Conservation (phyloP, 2,888 invertebrate genomes). For the Athalia rosae region DNA sequence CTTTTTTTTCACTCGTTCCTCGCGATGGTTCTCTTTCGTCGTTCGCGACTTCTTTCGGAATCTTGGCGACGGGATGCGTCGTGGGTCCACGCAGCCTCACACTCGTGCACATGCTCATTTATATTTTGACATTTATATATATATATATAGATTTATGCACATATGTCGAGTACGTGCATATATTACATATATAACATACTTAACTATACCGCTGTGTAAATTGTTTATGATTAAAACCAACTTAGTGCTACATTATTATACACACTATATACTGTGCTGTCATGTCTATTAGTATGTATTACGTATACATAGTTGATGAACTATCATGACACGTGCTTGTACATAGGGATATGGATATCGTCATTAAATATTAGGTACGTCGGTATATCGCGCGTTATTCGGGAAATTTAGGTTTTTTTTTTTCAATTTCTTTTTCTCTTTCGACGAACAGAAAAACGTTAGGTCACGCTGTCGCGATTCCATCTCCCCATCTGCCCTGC, state of each 20-base stretch:
- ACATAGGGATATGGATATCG: constrained; percentile 4
- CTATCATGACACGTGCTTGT: not conserved
- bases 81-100: constrained; percentile 32
- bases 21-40: too few relatives aligned
- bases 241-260: constrained; percentile 27
- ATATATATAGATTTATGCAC: constrained; percentile 4
- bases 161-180: not conserved
- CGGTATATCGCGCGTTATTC: not conserved
- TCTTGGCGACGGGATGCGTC: constrained; percentile 36
- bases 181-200: constrained; percentile 4
- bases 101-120: constrained; percentile 42
- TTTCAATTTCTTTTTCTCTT: not conserved
- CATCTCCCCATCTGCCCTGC: not conserved
- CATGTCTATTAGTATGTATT: constrained; percentile 20
- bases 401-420: too few relatives aligned
- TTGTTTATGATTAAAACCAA: constrained; percentile 37
- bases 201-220: constrained; percentile 46
- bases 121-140: constrained; percentile 3
- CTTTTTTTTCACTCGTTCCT: too few relatives aligned
- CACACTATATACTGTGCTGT: constrained; percentile 36
- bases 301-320: not conserved
- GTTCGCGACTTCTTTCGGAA: not conserved
- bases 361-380: not conserved
- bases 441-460: not conserved
- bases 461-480: constrained; percentile 37